Conservation (phyloP, 2,113 vertebrate species). For the Eira barbara region DNA sequence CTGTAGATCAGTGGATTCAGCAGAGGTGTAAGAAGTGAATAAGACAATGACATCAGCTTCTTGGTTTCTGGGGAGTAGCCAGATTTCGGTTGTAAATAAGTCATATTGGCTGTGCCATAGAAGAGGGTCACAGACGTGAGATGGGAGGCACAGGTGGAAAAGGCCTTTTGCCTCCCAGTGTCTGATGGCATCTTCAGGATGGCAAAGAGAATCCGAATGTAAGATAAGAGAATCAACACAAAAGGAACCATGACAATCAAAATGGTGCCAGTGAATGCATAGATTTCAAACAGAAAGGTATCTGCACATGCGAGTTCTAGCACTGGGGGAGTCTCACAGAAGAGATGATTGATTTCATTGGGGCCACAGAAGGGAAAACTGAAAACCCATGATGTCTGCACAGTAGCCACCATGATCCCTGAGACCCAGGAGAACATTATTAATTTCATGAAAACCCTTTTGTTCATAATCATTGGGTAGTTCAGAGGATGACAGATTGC, state of each 20-base stretch:
- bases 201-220: constrained; percentile 44
- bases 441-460: constrained; percentile 14
- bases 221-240: constrained; percentile 63
- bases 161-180: constrained; percentile 65
- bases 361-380: constrained; percentile 67
- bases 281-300: constrained; percentile 52
- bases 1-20: constrained; percentile 70
- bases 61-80: constrained; percentile 56
- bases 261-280: constrained; percentile 55
- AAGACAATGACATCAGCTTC: constrained; percentile 62
- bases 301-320: constrained; percentile 40
- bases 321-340: constrained; percentile 62
- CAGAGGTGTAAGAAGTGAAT: constrained; percentile 42
- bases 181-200: constrained; percentile 64
- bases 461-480: constrained; percentile 61
- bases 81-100: constrained; percentile 67
- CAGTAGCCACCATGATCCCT: not conserved
- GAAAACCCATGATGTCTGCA: constrained; percentile 50
- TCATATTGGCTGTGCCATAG: constrained; percentile 64
- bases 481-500: constrained; percentile 70
- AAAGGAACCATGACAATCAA: constrained; percentile 51
- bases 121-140: constrained; percentile 68
- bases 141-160: constrained; percentile 73
- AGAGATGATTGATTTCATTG: constrained; percentile 63
- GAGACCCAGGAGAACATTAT: constrained; percentile 32